A percentile compares a stretch with the other conserved stretches of the same genome.
Conservation (phyloP, 2,888 invertebrate genomes). For the Drosophila percnosoma region DNA sequence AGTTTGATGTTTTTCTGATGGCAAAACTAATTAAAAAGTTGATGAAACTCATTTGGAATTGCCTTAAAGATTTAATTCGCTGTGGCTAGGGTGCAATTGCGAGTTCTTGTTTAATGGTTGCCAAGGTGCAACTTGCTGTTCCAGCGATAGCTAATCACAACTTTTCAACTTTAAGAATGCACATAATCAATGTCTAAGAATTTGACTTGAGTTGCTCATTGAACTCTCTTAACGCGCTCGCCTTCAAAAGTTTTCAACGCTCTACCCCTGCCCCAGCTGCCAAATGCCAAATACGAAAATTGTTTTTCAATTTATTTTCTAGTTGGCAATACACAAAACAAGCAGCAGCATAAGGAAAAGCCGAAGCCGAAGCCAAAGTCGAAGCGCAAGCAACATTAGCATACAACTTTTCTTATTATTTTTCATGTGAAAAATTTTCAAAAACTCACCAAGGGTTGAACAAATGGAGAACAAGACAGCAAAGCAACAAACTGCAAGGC, state of each 20-base stretch:
- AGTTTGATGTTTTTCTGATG: constrained; percentile 66
- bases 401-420: constrained; percentile 80
- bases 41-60: constrained; percentile 68
- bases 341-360: constrained; percentile 29
- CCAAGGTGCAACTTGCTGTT: constrained; percentile 26
- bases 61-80: constrained; percentile 61
- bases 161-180: constrained; percentile 51
- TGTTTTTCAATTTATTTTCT: constrained; percentile 77
- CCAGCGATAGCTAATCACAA: constrained; percentile 48
- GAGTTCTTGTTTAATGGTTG: constrained; percentile 17
- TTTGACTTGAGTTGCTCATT: constrained; percentile 65
- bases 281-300: constrained; percentile 69
- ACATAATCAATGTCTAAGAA: constrained; percentile 58
- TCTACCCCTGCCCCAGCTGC: constrained; percentile 30
- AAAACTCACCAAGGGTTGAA: constrained; percentile 50
- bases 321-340: constrained; percentile 60
- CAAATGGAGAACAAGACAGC: constrained; percentile 10
- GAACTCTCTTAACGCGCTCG: constrained; percentile 36
- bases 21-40: constrained; percentile 80
- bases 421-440: constrained; percentile 76
- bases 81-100: constrained; percentile 17
- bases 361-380: not conserved
- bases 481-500: constrained; percentile 72
- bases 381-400: constrained; percentile 64
- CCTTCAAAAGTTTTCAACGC: constrained; percentile 29